A percentile compares a stretch with the other conserved stretches of the same genome.
Conservation (phyloP, 2,113 vertebrate genomes). For the Podarcis cretensis region DNA sequence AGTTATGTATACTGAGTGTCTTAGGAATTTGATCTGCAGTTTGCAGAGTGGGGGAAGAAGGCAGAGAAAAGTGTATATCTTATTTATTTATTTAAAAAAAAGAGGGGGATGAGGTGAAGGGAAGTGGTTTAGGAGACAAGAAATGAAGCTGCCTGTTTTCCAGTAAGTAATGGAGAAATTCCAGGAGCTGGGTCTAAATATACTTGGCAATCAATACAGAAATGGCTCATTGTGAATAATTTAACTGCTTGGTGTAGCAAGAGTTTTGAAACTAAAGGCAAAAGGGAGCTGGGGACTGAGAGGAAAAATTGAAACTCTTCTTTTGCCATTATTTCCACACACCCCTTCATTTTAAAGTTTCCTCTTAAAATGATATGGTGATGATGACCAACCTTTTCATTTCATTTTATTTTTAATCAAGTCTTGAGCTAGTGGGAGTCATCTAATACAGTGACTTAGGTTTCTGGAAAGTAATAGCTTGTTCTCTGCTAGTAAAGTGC, state of each 20-base stretch:
- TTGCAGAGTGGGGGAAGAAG: constrained; percentile 66
- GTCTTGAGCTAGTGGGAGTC: constrained; percentile 80
- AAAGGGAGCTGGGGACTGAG: constrained; percentile 71
- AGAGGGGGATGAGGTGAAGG: constrained; percentile 73
- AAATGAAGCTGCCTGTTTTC: constrained; percentile 87
- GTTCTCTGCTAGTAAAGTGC: constrained; percentile 73
- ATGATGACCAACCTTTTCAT: constrained; percentile 67
- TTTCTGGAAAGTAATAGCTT: constrained; percentile 80
- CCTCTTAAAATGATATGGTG: constrained; percentile 74
- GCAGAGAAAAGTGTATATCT: constrained; percentile 72
- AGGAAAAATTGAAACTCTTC: constrained; percentile 78
- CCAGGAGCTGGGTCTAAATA: constrained; percentile 88
- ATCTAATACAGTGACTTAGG: constrained; percentile 79
- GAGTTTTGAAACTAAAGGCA: constrained; percentile 87
- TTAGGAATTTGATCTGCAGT: constrained; percentile 81
- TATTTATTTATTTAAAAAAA: constrained; percentile 66
- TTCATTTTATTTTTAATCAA: constrained; percentile 61
- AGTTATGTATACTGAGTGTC: constrained; percentile 72
- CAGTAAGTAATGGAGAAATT: constrained; percentile 90
- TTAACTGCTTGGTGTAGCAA: constrained; percentile 84
- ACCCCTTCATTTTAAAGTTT: constrained; percentile 74
- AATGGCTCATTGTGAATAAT: constrained; percentile 90
- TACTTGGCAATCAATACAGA: constrained; percentile 89
- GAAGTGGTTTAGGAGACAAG: constrained; percentile 88
- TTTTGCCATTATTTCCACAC: constrained; percentile 44